Conservation (phyloP, 2,888 invertebrate species). For the Dione juno region DNA sequence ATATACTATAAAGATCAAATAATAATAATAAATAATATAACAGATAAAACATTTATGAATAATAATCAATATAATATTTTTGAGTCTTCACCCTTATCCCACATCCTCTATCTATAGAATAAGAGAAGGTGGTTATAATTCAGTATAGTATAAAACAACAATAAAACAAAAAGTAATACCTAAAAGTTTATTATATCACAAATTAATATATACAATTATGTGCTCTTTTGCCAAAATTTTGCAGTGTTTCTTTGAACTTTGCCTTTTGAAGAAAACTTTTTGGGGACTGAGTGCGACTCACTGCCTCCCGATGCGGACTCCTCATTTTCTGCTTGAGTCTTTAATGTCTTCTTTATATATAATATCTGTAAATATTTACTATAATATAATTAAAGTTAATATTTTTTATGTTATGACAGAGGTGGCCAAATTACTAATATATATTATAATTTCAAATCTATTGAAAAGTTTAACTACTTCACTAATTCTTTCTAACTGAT, state of each 20-base stretch:
- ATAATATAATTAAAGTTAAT: background rate
- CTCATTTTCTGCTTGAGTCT: conserved; percentile 93
- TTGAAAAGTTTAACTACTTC: too few species aligned
- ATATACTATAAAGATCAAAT: too few species aligned
- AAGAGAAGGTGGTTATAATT: background rate
- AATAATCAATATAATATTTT: too few species aligned
- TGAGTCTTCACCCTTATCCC: too few species aligned
- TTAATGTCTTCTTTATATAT: conserved; percentile 94
- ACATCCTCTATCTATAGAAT: too few species aligned
- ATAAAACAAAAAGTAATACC: conserved; percentile 38
- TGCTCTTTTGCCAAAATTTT: conserved; percentile 88
- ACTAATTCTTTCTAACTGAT: too few species aligned
- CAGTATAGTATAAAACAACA: background rate
- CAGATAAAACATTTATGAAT: too few species aligned
- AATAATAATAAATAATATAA: too few species aligned
- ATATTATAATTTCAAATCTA: too few species aligned
- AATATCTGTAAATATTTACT: conserved; percentile 84
- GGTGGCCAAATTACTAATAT: background rate
- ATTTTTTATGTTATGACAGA: background rate
- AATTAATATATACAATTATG: conserved; percentile 57
- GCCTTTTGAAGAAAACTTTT: conserved; percentile 91
- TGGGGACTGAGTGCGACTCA: conserved; percentile 78
- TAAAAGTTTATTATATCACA: conserved; percentile 48
- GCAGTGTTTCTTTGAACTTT: conserved; percentile 86
- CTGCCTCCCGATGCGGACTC: conserved; percentile 89